These are phyloP conservation scores for Pegoplata infirma DNA, from an alignment of 2,888 invertebrate genomes.

Conservation along the genomic window DNA sequence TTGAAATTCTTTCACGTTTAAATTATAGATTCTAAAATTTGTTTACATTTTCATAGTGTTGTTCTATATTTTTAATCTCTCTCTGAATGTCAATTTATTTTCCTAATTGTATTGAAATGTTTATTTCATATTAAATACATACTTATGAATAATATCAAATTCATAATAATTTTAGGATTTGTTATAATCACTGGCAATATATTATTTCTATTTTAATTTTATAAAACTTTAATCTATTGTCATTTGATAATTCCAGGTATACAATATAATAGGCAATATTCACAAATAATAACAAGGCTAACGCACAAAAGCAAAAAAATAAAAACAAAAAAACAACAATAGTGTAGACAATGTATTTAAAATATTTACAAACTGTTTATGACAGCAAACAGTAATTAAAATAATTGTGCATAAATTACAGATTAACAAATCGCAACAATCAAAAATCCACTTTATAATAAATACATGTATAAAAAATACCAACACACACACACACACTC, in stretches of 20 bases:
- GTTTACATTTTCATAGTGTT: too few species aligned
- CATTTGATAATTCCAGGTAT: slow-evolving; percentile 38
- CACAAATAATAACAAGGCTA: neutral
- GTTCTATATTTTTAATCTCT: too few species aligned
- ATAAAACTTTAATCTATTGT: slow-evolving; percentile 25
- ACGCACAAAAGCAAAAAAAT: too few species aligned
- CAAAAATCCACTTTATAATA: slow-evolving; percentile 51
- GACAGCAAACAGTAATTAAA: slow-evolving; percentile 62
- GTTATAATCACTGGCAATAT: neutral
- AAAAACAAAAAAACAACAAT: neutral
- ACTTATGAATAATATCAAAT: too few species aligned
- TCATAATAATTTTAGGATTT: neutral
- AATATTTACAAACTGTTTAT: slow-evolving; percentile 58
- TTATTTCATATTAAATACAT: too few species aligned
- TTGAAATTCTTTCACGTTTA: too few species aligned
- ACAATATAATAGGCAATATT: too few species aligned
- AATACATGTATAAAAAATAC: neutral
- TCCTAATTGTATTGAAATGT: too few species aligned
- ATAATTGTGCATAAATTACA: slow-evolving; percentile 60
- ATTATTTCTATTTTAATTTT: neutral
- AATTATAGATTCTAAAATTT: too few species aligned
- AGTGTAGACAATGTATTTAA: slow-evolving; percentile 44
- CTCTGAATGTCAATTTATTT: too few species aligned
- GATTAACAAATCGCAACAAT: slow-evolving; percentile 60
- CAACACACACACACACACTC: neutral